Conservation (phyloP, 2,113 vertebrate species). For the Chaetops frenatus region DNA sequence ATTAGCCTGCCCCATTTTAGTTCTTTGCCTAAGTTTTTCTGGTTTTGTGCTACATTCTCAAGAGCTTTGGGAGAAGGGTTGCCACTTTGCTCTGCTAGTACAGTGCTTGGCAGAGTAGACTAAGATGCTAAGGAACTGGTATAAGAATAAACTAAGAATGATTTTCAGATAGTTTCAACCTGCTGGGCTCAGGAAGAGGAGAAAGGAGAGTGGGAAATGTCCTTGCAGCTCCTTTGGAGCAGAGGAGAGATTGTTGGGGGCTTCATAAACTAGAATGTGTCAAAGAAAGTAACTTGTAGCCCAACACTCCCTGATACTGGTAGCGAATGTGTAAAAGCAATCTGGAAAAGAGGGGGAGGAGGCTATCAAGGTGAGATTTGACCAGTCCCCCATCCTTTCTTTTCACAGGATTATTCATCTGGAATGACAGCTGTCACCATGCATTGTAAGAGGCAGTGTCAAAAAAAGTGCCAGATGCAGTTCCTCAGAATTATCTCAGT, state of each 20-base stretch:
- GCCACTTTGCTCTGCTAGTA: neutral
- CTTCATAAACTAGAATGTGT: neutral
- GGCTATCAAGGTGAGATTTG: neutral
- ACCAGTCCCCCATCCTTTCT: neutral
- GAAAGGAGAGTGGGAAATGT: neutral
- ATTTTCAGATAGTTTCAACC: neutral
- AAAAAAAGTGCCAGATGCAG: neutral
- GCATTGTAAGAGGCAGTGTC: neutral
- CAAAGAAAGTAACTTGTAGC: neutral
- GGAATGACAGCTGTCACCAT: conserved; percentile 12
- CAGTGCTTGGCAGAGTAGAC: neutral
- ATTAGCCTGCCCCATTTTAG: neutral
- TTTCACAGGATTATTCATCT: neutral
- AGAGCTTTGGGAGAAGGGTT: neutral
- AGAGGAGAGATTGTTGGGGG: neutral
- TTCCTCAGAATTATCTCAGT: neutral
- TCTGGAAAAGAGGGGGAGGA: neutral
- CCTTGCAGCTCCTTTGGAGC: neutral
- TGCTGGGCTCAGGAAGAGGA: neutral
- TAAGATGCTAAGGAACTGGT: neutral
- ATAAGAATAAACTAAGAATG: neutral
- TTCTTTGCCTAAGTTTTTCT: neutral
- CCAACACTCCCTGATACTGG: neutral
- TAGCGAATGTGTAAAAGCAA: accelerated
- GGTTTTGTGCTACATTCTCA: neutral